Evolutionary conservation across 1,140 invertebrate species (phyloP).

Genomic region (Bombus superbus): DNA sequence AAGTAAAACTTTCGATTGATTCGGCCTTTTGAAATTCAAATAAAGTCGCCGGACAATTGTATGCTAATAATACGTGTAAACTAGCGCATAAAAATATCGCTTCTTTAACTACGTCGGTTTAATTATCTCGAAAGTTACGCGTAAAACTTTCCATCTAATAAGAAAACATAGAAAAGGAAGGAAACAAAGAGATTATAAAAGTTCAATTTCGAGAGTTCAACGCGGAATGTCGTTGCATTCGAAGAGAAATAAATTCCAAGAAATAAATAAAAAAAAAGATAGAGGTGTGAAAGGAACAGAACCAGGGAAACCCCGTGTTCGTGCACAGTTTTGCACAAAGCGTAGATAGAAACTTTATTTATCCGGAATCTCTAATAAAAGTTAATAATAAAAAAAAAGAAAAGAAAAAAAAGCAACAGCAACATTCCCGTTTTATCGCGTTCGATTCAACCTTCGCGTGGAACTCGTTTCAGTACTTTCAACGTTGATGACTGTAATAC

Average conservation of each 20-base stretch:
- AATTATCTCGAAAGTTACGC: not conserved
- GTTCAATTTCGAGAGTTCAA: too few species aligned
- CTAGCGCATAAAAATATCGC: not conserved
- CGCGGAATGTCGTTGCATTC: too few species aligned
- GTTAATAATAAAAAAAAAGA: not conserved
- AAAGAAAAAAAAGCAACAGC: not conserved
- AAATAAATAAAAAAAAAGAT: not conserved
- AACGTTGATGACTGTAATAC: slow-evolving; percentile 45
- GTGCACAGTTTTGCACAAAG: not conserved
- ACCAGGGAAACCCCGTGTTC: not conserved
- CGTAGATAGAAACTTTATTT: not conserved
- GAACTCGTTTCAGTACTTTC: slow-evolving; percentile 42
- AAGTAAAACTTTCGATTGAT: slow-evolving; percentile 9
- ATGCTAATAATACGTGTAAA: slow-evolving; percentile 8
- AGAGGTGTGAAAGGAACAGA: not conserved
- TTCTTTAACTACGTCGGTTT: not conserved
- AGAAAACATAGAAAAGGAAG: not conserved
- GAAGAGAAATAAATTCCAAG: not conserved
- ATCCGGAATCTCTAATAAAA: not conserved
- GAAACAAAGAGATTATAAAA: not conserved
- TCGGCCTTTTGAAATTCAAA: slow-evolving; percentile 8
- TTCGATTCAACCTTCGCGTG: slow-evolving; percentile 27
- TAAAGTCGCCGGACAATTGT: not conserved
- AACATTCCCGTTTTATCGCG: slow-evolving; percentile 1
- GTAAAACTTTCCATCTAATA: too few species aligned